Evolutionary conservation across 2,888 invertebrate species (phyloP), one percentile per base, ranked within the genome.

Genomic region (Cheilosia impressa): DNA sequence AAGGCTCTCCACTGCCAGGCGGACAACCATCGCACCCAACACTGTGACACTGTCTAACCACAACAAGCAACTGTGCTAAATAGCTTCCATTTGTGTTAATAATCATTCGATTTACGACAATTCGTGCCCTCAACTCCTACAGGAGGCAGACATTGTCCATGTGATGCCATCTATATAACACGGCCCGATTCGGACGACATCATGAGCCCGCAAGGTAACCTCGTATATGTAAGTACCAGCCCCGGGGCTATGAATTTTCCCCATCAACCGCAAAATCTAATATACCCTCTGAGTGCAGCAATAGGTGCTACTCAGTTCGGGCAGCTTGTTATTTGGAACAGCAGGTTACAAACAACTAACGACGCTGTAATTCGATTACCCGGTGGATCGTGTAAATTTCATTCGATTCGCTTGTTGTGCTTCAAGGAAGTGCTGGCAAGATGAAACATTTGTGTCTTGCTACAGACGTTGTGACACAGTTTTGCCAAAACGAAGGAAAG

Each of bases 71-170:
- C 50, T 47, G 63, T 63, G 62, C 53, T 58, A 75, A 85, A 75
- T 60, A 71, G 65, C 58, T 71, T 57, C 62, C 71, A 76, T 85
- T 81, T 85, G 81, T 72, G 85, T 76, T 85, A 85, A 85, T 85
- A 85, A 76, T 81, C 80, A 71, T 76, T 81, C 34, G 81, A 71
- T 85, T 85, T 85, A 85, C 81, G 80, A 76, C 68, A 81, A 68
- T 85, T 85, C 85, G 85, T 85, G 85, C 50, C 38, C 52, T 13
- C 47, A 63, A 24, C 62, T 22, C 47, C 58, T 47, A 34, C 68
- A 72, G 57, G 27, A 45, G 65, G 71, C 52, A 52, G 62, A 76
- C 52, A 41, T n/a, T 15, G 15, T 41, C 19, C 41, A 47, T 47
- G 53, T 55, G 69, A 69, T 58, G 34, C 9, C 60, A 60, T 60